Evolutionary conservation across 2,113 vertebrate species (phyloP).

Genomic region (Columba livia): DNA sequence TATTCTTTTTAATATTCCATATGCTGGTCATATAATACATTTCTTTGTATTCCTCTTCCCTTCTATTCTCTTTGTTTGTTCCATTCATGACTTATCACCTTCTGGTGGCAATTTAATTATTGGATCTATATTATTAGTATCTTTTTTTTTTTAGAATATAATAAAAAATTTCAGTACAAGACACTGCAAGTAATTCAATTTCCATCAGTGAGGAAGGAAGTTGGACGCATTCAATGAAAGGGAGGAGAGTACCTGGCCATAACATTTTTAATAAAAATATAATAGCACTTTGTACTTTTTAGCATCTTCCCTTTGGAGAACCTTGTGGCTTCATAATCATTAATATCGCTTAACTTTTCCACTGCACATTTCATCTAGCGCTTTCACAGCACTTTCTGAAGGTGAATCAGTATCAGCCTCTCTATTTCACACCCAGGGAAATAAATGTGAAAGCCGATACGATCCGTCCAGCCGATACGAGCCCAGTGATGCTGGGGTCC

Average conservation of each 20-base stretch:
- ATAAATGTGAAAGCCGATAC: neutral
- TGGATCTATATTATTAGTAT: constrained; percentile 65
- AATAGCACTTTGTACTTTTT: constrained; percentile 47
- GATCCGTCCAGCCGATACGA: neutral
- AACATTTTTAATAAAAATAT: constrained; percentile 69
- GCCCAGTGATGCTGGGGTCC: neutral
- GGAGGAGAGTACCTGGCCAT: constrained; percentile 48
- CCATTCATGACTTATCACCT: constrained; percentile 71
- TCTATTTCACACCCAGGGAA: neutral
- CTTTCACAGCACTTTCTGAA: constrained; percentile 15
- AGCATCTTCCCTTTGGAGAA: constrained; percentile 43
- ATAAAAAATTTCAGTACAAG: constrained; percentile 59
- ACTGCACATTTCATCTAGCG: constrained; percentile 6
- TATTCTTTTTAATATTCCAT: constrained; percentile 74
- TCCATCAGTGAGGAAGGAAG: constrained; percentile 63
- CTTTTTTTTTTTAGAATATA: constrained; percentile 31
- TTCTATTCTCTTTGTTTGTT: constrained; percentile 72
- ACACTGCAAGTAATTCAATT: constrained; percentile 69
- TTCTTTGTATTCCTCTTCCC: constrained; percentile 66
- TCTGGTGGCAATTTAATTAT: constrained; percentile 73
- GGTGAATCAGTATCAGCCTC: neutral
- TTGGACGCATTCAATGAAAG: constrained; percentile 50
- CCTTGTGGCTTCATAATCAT: constrained; percentile 16
- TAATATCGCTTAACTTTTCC: constrained; percentile 48
- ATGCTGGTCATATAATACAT: constrained; percentile 71